Base-by-base conservation (phyloP, 2,888 invertebrate genomes). In the Caenorhabditis sulstoni region DNA sequence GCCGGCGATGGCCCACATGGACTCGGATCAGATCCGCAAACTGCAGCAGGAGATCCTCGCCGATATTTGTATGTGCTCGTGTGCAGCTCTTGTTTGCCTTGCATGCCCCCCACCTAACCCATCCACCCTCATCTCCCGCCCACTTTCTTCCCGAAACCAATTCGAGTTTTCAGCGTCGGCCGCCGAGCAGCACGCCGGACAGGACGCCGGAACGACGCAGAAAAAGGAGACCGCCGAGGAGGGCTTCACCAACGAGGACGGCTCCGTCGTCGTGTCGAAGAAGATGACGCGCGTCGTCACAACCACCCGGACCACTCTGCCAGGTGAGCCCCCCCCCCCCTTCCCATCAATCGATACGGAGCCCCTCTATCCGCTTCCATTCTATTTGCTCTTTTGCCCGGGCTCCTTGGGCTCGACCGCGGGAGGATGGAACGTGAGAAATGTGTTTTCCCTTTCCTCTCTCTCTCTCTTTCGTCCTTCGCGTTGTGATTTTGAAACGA, bases 251-350 rank as follows among this genome's bases (percentile, higher is more conserved):
- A 88, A 86, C 59, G 89, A 87, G 22, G 89, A 90, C 65, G 90
- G 90, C 55, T 85, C 87, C 35, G 86, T 90, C 23, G 87, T 89
- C 39, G 87, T 90, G 12, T 86, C 88, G 70, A 90, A 90, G 81
- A 88, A 87, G 81, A 87, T 89, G 85, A 90, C 89, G 7, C 84
- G 90, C 44, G 85, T 88, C 20, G 88, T 90, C 62, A 90, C 90
- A 23, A 90, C 90, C 18, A 90, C 89, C 8, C 81, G 87, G 44
- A 89, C 90, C 37, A 84, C 85, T 41, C 80, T 87, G 55, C 87
- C 88, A 81, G 90, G 90, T 89, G 49, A 73, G 44, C 4, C 22
- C 47, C 44, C 44, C 16, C 47, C 47, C 47, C 47, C 8, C 47
- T 2, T 16, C 18, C 47, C 47, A 47, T 16, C n/a, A n/a, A n/a